A percentile compares a stretch with the other conserved stretches of the same genome.
These are phyloP conservation scores for Polia nebulosa DNA, from an alignment of 2,888 invertebrate genomes.

Conservation along the genomic window DNA sequence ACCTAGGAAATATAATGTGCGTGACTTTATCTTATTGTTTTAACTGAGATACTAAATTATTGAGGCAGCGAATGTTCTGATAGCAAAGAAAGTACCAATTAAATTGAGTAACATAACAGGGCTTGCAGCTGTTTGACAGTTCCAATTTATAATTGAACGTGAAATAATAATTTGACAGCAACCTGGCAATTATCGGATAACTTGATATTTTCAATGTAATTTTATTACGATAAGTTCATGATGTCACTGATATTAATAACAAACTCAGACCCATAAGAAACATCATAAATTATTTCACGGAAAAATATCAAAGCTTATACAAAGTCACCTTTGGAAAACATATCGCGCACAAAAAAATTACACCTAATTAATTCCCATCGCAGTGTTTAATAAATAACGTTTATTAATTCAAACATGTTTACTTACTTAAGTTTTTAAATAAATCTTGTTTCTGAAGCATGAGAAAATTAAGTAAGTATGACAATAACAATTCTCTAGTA, in stretches of 20 bases:
- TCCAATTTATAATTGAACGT: constrained; percentile 14
- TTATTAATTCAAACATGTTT: constrained; percentile 37
- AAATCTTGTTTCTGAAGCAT: constrained; percentile 33
- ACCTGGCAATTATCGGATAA: constrained; percentile 18
- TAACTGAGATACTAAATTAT: constrained; percentile 50
- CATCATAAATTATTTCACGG: constrained; percentile 22
- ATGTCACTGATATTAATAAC: constrained; percentile 21
- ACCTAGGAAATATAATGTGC: constrained; percentile 58
- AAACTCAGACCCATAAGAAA: constrained; percentile 4
- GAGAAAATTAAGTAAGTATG: constrained; percentile 61
- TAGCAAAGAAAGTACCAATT: constrained; percentile 42
- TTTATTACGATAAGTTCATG: constrained; percentile 12
- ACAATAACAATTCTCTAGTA: constrained; percentile 66
- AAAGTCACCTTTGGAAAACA: constrained; percentile 4
- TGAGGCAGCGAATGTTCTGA: constrained; percentile 34
- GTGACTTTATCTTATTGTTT: constrained; percentile 60
- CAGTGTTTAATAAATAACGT: constrained; percentile 1
- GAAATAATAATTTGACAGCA: constrained; percentile 36
- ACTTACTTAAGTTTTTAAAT: constrained; percentile 27
- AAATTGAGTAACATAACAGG: constrained; percentile 25
- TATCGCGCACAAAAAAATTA: constrained; percentile 10
- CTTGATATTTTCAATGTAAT: constrained; percentile 17
- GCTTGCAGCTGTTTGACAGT: not conserved
- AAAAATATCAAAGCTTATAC: constrained; percentile 24
- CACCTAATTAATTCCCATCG: constrained; percentile 30